Evolutionary conservation across 2,797 vertebrate genomes (phyloP), one percentile per base, ranked within the genome.

Genomic region (Phrynocephalus vlangalii): DNA sequence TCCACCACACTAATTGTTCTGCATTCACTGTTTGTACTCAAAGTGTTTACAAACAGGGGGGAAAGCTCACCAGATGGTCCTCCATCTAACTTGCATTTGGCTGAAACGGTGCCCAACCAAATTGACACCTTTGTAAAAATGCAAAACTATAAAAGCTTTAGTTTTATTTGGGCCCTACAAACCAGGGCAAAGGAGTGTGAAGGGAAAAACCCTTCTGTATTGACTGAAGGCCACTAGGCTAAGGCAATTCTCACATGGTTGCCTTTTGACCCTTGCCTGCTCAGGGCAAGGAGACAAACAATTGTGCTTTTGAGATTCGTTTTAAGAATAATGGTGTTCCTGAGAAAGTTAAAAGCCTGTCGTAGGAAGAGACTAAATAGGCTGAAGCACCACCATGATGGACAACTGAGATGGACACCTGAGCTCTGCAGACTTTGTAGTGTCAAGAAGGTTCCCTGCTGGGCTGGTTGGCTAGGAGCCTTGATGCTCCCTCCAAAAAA

Each of bases 321-420:
- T 48, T 56, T 22, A n/a, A 24, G 28, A 63, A 16, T 10, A 33
- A 84, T n/a, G 67, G 75, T 70, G 50, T 88, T 75, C 81, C 82
- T 84, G 87, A 88, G 87, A 88, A 88, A 88, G n/a, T 28, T 38
- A 66, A 71, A 15, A 33, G 52, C 52, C 44, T 9, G 9, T 18
- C 1, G 44, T 50, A 26, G 11, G 33, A 68, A 63, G 3, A 52
- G 63, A 44, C 73, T 56, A 20, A 33, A 50, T 44, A 38, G 28
- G 60, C 60, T 5, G 18, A 71, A 38, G 13, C 30, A 38, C n/a
- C 52, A n/a, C 38, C 38, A 44, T 0, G 38, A 44, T 44, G 38
- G 38, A 5, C 38, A 6, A 8, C 30, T 26, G 77, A 44, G 67
- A 67, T 15, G 50, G 56, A 67, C 76, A 24, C 63, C 81, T 60